Evolutionary conservation across 2,113 vertebrate species (phyloP), one percentile per base, ranked within the genome.

Genomic region (Pomatorhinus ruficollis): DNA sequence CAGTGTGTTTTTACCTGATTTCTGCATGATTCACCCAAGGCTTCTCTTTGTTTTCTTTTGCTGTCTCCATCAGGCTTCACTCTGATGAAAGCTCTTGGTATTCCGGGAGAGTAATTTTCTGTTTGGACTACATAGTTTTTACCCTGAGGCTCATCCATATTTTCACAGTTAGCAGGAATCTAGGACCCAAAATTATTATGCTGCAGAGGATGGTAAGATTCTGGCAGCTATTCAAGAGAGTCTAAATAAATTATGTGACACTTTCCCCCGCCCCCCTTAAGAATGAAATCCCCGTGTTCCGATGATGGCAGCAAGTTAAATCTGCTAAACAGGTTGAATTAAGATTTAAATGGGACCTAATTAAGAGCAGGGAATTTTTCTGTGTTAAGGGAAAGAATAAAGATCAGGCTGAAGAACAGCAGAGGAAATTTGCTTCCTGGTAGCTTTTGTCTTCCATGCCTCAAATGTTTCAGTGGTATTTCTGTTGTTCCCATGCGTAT

Each of bases 131-230:
- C 93, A 99, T 99, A 60, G 98, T 99, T 95, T 99, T 99, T 97
- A 99, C 99, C 76, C 98, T 99, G 52, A 98, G 99, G 78, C 97
- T 99, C 86, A 99, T 99, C 98, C 99, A 99, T 97, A 99, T 99
- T 95, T 99, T 99, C 97, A 99, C 98, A 2, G 99, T 99, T 82
- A 99, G 99, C 95, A 98, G 98, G 90, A 99, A 98, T 27, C 97
- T 99, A 59, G 99, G 99, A 86, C 99, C 99, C 74, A 99, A 99
- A 98, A 99, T 99, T 71, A 99, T 99, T 86, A 99, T 99, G 95
- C 97, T 99, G 94, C 99, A 98, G 97, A 98, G 97, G 93, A 99
- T 99, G 99, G 99, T 99, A 95, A 98, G 99, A 31, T 30, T 94
- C 56, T 92, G 86, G 76, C 90, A 95, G 83, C 72, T 70, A 2